These are phyloP conservation scores for Nymphalis io DNA, from an alignment of 1,140 invertebrate genomes.

Conservation along the genomic window DNA sequence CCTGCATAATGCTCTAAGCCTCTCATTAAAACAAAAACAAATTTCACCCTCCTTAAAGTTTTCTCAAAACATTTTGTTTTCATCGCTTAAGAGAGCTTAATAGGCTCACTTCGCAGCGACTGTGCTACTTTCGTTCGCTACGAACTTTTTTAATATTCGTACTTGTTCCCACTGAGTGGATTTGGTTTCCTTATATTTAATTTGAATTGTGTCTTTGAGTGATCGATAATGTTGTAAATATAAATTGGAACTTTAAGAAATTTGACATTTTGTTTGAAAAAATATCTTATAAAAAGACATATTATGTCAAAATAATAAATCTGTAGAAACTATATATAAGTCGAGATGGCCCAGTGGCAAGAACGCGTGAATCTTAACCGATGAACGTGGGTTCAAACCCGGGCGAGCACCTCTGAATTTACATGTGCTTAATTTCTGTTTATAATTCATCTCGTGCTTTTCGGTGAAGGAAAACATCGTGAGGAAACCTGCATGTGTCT, in stretches of 20 bases:
- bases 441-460: no score
- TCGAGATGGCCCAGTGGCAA: no score
- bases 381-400: no score
- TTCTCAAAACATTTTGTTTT: constrained; percentile 48
- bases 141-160: constrained; percentile 48
- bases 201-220: not conserved
- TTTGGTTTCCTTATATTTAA: constrained; percentile 6
- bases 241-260: not conserved
- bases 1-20: constrained; percentile 45
- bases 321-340: no score
- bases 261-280: no score
- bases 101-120: constrained; percentile 47
- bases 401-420: no score
- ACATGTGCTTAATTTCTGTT: no score
- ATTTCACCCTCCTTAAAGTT: constrained; percentile 46
- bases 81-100: constrained; percentile 42
- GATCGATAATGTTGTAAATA: not conserved
- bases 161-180: constrained; percentile 31
- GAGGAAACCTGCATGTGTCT: no score
- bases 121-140: constrained; percentile 35
- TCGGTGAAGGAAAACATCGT: no score
- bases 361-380: no score
- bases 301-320: no score
- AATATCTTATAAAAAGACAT: no score
- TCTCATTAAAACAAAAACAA: constrained; percentile 54